Base-by-base conservation (phyloP, 2,797 vertebrate species). In the Takifugu rubripes region DNA sequence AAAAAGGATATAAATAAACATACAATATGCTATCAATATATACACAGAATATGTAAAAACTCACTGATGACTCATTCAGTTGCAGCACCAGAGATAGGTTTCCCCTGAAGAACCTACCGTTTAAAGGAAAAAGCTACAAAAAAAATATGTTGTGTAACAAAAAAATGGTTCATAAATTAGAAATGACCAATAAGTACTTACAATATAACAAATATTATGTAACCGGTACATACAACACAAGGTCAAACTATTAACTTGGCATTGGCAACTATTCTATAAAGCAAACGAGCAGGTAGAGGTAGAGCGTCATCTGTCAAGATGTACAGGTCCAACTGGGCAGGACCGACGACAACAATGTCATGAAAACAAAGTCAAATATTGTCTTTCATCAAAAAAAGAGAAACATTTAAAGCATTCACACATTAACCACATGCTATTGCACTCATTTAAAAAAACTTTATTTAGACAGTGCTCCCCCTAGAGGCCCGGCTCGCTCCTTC, bases 211-310 rank as follows among this genome's bases (percentile, higher is more conserved):
- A 78, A 88, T 88, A 87, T 87, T 92, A 97, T 96, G 94, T 94
- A 97, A 94, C 94, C 93, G 94, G 94, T 92, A 97, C 93, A 95
- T 94, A 94, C 88, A 92, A 89, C 88, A 82, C 88, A 86, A 86
- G 89, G 84, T 71, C 79, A 86, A 88, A 81, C 17, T 6, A 64
- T 63, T 81, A 87, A 87, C 70, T 64, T 84, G 85, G 90, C 88
- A 87, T 81, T 76, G 91, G 91, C 84, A 92, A 90, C 89, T 91
- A 83, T 78, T 75, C 74, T 80, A 77, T 66, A 83, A 90, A 90
- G 90, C 84, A 91, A 92, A 90, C 55, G 75, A 83, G 56, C 77
- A 91, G 92, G 78, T 81, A 87, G 97, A 99, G 97, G 96, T 98
- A 98, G 96, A 93, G 92, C 89, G 90, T 87, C 92, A 91, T 94